phyloP scores from a whole-genome alignment of 53 echinoderm and acorn worm species.

The Temnopleurus reevesii region DNA sequence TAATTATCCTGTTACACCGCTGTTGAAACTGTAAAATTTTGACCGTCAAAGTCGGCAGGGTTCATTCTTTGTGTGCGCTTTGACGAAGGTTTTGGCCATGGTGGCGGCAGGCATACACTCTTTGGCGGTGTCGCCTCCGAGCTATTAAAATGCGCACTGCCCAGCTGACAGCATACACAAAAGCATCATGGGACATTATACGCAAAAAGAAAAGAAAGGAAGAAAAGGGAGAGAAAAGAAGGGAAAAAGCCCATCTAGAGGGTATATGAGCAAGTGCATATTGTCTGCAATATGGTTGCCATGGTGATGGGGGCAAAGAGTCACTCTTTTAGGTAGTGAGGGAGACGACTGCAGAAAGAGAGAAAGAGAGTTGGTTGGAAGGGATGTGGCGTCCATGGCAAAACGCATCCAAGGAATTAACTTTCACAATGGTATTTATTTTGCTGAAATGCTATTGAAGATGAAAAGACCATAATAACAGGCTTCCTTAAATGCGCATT shows the following conservation, averaged over 20 bases:
- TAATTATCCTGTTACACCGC: constrained; percentile 43
- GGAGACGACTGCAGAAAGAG: not conserved
- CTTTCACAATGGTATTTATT: not conserved
- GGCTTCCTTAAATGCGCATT: not conserved
- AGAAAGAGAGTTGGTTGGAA: not conserved
- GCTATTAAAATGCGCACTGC: constrained; percentile 9
- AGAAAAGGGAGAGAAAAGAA: not conserved
- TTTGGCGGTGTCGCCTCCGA: not conserved
- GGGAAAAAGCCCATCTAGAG: constrained; percentile 37
- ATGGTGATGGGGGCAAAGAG: constrained; percentile 57
- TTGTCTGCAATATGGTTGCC: constrained; percentile 62
- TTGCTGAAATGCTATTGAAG: not conserved
- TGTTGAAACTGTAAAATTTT: constrained; percentile 53
- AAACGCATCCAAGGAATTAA: not conserved
- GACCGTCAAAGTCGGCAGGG: constrained; percentile 32
- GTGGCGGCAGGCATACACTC: not conserved
- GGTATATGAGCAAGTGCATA: constrained; percentile 42
- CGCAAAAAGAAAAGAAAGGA: constrained; percentile 60
- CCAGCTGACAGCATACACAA: constrained; percentile 49
- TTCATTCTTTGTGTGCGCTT: constrained; percentile 47
- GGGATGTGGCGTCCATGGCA: not conserved
- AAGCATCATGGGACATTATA: constrained; percentile 62
- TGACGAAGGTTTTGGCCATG: not conserved
- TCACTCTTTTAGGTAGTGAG: constrained; percentile 33
- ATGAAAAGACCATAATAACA: no score